phyloP scores from a whole-genome alignment of 2,113 vertebrate genomes.

The Acanthisitta chloris region DNA sequence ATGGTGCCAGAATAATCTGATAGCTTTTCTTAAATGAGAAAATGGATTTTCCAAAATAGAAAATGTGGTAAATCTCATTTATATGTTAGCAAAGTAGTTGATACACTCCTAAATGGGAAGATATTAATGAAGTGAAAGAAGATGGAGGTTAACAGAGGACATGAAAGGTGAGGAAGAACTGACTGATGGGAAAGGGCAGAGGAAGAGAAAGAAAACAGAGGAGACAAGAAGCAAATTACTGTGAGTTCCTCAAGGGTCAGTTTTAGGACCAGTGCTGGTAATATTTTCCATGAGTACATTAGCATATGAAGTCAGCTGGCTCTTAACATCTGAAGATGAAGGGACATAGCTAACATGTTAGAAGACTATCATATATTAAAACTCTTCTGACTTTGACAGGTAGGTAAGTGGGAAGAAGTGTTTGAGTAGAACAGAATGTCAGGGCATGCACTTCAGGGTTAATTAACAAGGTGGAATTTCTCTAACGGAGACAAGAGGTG shows the following conservation, averaged over 20 bases:
- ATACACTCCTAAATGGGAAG: not conserved
- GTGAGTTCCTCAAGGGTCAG: not conserved
- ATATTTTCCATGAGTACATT: not conserved
- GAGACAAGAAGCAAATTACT: not conserved
- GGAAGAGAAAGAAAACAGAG: not conserved
- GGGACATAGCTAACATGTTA: not conserved
- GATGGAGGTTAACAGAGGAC: not conserved
- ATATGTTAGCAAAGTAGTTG: not conserved
- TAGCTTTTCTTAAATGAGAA: not conserved
- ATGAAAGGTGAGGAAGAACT: not conserved
- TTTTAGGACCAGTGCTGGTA: not conserved
- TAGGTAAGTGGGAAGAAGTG: not conserved
- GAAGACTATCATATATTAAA: not conserved
- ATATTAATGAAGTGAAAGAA: not conserved
- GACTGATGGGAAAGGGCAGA: not conserved
- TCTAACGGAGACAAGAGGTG: not conserved
- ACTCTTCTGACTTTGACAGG: not conserved
- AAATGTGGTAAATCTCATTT: not conserved
- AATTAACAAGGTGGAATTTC: not conserved
- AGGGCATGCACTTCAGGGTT: not conserved
- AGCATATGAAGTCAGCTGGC: not conserved
- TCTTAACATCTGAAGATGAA: not conserved
- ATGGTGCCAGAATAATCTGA: not conserved
- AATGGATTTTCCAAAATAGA: slow-evolving; percentile 7
- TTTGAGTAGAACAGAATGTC: not conserved